These are phyloP conservation scores for Lophochroa leadbeateri DNA, from an alignment of 2,113 vertebrate species.

Conservation along the genomic window DNA sequence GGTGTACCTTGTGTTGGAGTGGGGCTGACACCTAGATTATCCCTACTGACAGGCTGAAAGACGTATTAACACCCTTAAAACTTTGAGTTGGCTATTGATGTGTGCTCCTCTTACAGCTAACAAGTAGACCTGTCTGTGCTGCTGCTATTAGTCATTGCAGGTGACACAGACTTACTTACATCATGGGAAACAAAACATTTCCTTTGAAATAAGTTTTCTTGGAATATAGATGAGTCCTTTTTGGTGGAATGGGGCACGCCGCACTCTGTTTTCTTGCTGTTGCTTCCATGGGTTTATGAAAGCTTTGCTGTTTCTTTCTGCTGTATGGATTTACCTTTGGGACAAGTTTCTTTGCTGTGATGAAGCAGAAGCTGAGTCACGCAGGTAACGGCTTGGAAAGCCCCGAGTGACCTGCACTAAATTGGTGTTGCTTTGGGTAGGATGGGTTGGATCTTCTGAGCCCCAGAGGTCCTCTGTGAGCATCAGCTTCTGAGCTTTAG, in stretches of 20 bases:
- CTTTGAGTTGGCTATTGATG: neutral
- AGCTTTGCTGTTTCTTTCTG: neutral
- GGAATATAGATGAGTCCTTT: neutral
- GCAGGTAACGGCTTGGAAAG: neutral
- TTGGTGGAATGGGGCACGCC: neutral
- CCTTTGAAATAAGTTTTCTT: constrained; percentile 1
- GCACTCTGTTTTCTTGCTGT: neutral
- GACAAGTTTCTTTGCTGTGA: neutral
- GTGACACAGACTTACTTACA: neutral
- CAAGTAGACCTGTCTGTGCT: neutral
- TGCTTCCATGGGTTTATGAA: neutral
- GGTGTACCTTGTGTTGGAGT: neutral
- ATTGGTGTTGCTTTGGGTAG: neutral
- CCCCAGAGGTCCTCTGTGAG: neutral
- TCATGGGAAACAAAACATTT: neutral
- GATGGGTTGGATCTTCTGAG: neutral
- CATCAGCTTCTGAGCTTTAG: neutral
- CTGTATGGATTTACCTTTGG: neutral
- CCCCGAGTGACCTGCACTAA: neutral
- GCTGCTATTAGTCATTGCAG: neutral
- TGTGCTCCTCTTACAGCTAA: neutral
- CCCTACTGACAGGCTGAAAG: neutral
- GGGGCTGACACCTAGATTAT: neutral
- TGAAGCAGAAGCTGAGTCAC: neutral
- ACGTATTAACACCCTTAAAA: neutral